Evolutionary conservation across 53 echinoderm and acorn worm genomes (phyloP).

Genomic region (Hippasteria phrygiana): DNA sequence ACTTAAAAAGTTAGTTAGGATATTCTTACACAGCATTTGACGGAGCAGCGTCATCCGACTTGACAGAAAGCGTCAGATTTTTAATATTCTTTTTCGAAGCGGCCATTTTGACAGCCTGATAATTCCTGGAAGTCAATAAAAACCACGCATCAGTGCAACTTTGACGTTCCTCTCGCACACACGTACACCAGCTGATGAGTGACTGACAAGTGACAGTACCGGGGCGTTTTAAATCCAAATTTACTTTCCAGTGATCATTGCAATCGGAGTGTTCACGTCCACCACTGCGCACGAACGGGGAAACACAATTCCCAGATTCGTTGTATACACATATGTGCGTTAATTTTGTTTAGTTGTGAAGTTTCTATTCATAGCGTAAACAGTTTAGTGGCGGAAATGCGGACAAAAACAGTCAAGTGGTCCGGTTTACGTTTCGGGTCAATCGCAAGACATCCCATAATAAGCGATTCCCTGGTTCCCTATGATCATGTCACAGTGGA

Average conservation of each 20-base stretch:
- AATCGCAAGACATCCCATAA: slow-evolving; percentile 32
- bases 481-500: background rate
- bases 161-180: background rate
- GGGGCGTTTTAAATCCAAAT: background rate
- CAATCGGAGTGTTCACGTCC: background rate
- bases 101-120: slow-evolving; percentile 49
- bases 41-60: slow-evolving; percentile 35
- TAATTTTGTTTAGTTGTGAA: no score
- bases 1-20: no score
- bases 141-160: slow-evolving; percentile 22
- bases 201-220: no score
- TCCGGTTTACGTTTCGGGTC: no score
- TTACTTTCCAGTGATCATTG: background rate
- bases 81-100: slow-evolving; percentile 76
- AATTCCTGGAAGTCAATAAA: background rate
- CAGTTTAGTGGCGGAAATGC: background rate
- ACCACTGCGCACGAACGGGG: background rate
- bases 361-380: no score
- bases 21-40: slow-evolving; percentile 70
- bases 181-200: background rate
- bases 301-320: no score
- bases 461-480: slow-evolving; percentile 7
- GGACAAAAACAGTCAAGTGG: no score
- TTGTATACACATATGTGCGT: no score
- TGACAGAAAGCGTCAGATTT: slow-evolving; percentile 73